Base-by-base conservation (phyloP, 1,140 invertebrate genomes). In the Araneus ventricosus region DNA sequence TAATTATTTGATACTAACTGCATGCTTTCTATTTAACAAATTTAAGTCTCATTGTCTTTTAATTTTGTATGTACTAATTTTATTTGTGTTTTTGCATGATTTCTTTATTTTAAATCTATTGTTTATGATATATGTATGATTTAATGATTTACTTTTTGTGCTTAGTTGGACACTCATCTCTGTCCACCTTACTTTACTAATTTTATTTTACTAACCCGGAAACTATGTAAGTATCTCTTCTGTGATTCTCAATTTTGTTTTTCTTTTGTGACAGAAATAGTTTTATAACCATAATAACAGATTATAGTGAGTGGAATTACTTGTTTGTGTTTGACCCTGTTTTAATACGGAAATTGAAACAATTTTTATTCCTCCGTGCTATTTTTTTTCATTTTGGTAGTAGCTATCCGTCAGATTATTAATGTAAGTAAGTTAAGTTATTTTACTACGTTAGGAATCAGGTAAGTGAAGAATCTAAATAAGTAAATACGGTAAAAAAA, bases 121-220 rank as follows among this genome's bases (percentile, higher is more conserved):
- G 2, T 34, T 37, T 17, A 6, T 75, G 30, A 37, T 75, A 5
- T 30, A 34, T 34, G 27, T 70, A 14, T 37, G 24, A 30, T 75
- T 75, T 75, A 75, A 75, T 37, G 5, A 22, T 14, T 5, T 75
- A 75, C 20, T 75, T 75, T 75, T 75, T 75, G 30, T 75, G 70
- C 37, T 75, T 75, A 75, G 70, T 75, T 75, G 70, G 30, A 75
- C 70, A 20, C 5, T 22, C 63, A 7, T 37, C 70, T 75, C 27
- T 75, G 30, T 75, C 27, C 70, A 75, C 34, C 70, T 75, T 75
- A 75, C 14, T 75, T 75, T 34, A 75, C 70, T 75, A 75, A 37
- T 34, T 75, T 75, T 70, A 70, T 14, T 70, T 70, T 75, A 75
- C 70, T 75, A 75, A 75, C 34, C 30, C 37, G 70, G 34, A 75